phyloP scores from a whole-genome alignment of 2,113 vertebrate species.

The Semnopithecus entellus region DNA sequence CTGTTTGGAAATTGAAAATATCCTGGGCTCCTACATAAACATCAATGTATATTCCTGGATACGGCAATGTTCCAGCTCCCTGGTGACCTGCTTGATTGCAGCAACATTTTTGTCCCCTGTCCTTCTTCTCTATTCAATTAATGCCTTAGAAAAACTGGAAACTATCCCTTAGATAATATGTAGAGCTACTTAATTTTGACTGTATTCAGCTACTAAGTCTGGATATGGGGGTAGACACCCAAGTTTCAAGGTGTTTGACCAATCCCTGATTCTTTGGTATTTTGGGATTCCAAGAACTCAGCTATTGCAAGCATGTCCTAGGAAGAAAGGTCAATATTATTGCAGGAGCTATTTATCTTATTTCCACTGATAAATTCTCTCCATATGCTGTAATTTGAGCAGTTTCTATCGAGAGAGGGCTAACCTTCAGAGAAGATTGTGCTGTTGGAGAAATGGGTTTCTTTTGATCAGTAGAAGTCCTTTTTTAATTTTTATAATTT shows the following conservation, averaged over 20 bases:
- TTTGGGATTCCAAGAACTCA: background rate
- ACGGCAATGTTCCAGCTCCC: background rate
- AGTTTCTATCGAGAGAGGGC: background rate
- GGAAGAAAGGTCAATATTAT: background rate
- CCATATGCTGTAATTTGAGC: background rate
- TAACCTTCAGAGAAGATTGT: fast-evolving
- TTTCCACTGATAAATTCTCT: background rate
- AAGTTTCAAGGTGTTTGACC: background rate
- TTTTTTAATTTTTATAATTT: too few relatives aligned
- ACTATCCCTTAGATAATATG: background rate
- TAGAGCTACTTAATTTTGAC: background rate
- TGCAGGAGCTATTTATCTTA: background rate
- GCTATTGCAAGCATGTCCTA: background rate
- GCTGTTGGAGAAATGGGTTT: background rate
- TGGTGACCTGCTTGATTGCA: background rate
- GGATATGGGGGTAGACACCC: background rate
- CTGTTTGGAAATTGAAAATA: background rate
- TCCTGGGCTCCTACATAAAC: background rate
- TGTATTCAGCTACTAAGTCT: background rate
- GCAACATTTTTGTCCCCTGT: background rate
- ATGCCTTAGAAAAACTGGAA: background rate
- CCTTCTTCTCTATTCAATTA: background rate
- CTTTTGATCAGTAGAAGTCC: background rate
- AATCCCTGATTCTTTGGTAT: background rate
- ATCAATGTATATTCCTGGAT: background rate